These are phyloP conservation scores for Sarcoramphus papa DNA, from an alignment of 2,797 vertebrate genomes.

Conservation along the genomic window DNA sequence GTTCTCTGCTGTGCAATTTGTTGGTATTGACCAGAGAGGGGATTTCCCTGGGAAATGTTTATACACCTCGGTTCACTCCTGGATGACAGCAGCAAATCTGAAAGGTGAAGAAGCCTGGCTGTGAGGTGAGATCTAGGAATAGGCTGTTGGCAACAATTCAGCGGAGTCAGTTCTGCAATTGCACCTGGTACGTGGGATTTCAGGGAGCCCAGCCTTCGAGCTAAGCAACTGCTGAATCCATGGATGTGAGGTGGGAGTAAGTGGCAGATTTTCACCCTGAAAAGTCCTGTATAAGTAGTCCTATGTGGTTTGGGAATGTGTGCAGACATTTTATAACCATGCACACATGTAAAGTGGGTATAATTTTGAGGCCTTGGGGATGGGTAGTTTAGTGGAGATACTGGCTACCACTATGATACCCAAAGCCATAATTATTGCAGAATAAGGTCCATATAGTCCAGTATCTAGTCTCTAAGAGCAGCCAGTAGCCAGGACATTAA, in stretches of 20 bases:
- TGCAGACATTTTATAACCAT: background rate
- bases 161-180: background rate
- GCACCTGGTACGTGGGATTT: rapidly evolving
- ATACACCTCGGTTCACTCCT: background rate
- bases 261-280: background rate
- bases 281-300: background rate
- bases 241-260: background rate
- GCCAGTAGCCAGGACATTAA: background rate
- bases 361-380: background rate
- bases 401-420: background rate
- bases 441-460: background rate
- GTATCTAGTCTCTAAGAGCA: background rate
- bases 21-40: background rate
- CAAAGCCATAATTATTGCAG: background rate
- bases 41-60: background rate
- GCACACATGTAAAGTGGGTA: background rate
- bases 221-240: background rate
- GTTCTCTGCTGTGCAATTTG: background rate
- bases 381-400: background rate
- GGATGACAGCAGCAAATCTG: background rate
- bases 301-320: background rate
- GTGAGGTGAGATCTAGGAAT: background rate
- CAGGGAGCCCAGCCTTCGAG: background rate
- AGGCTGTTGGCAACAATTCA: background rate
- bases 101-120: background rate